Percentiles rank a stretch among this genome's conserved stretches.
These are phyloP conservation scores for Epinephelus malabaricus DNA, from an alignment of 2,797 vertebrate species.

Conservation along the genomic window DNA sequence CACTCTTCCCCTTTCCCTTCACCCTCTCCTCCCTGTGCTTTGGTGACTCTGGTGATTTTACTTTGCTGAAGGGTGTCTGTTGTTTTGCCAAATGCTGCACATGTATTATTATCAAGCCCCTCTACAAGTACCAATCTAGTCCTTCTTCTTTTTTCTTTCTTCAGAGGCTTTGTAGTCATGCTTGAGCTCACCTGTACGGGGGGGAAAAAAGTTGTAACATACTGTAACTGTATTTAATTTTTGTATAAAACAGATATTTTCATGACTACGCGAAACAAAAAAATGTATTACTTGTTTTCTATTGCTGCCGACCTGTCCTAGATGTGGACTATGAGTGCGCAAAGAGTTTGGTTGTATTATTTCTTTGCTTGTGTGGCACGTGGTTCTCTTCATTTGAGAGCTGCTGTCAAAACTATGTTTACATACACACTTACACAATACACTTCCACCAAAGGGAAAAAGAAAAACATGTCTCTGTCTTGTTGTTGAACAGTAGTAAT, in stretches of 20 bases:
- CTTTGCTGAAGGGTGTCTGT: constrained; percentile 91
- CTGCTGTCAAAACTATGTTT: constrained; percentile 95
- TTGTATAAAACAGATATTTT: constrained; percentile 99
- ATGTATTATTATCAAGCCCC: constrained; percentile 84
- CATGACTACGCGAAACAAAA: constrained; percentile 91
- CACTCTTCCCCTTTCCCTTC: constrained; percentile 15
- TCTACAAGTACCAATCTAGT: constrained; percentile 80
- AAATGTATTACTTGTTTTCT: constrained; percentile 93
- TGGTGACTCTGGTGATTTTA: constrained; percentile 93
- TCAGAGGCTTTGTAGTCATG: constrained; percentile 83
- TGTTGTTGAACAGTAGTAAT: constrained; percentile 85
- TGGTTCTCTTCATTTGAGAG: constrained; percentile 91
- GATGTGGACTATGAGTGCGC: constrained; percentile 76
- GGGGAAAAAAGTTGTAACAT: constrained; percentile 87
- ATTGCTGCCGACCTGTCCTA: constrained; percentile 90
- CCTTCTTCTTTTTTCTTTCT: constrained; percentile 73
- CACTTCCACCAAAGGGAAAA: constrained; percentile 96
- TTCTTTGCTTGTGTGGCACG: constrained; percentile 88
- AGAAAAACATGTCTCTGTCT: constrained; percentile 90
- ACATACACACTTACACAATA: constrained; percentile 94
- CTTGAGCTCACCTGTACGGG: constrained; percentile 82
- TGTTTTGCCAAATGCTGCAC: constrained; percentile 92
- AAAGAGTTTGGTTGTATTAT: constrained; percentile 82
- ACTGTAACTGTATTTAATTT: constrained; percentile 95
- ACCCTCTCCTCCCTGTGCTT: constrained; percentile 89